phyloP scores from a whole-genome alignment of 1,140 invertebrate genomes.

The Micrasema longulum region DNA sequence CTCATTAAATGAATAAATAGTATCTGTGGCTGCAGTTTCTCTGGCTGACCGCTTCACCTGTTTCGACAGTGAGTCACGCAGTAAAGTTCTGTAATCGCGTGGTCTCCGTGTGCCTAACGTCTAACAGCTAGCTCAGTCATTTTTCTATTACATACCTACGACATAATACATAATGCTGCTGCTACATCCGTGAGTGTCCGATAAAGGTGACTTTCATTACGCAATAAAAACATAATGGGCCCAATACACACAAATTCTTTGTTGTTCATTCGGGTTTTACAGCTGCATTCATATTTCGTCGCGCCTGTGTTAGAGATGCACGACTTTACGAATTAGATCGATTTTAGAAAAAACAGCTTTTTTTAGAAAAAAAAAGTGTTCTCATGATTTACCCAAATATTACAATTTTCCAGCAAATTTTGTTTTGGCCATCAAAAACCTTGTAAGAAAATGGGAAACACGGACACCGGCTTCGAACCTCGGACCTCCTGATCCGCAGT shows the following conservation, averaged over 20 bases:
- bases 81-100: no score
- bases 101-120: no score
- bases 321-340: no score
- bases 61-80: constrained; percentile 1
- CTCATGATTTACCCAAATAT: no score
- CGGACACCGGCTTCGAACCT: no score
- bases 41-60: neutral
- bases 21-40: neutral
- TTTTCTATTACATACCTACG: constrained; percentile 12
- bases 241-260: constrained; percentile 32
- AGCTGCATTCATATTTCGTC: constrained; percentile 30
- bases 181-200: constrained; percentile 19
- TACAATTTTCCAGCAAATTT: no score
- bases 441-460: no score
- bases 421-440: no score
- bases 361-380: no score
- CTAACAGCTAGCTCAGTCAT: neutral
- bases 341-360: no score
- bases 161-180: constrained; percentile 2
- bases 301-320: constrained; percentile 3
- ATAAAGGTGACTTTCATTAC: constrained; percentile 32
- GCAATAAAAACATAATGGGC: constrained; percentile 29
- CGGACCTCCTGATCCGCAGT: no score
- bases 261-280: constrained; percentile 33
- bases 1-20: no score